A percentile compares a stretch with the other conserved stretches of the same genome.
phyloP scores from a whole-genome alignment of 2,888 invertebrate species.

The Spatulosminthurus flaviceps region DNA sequence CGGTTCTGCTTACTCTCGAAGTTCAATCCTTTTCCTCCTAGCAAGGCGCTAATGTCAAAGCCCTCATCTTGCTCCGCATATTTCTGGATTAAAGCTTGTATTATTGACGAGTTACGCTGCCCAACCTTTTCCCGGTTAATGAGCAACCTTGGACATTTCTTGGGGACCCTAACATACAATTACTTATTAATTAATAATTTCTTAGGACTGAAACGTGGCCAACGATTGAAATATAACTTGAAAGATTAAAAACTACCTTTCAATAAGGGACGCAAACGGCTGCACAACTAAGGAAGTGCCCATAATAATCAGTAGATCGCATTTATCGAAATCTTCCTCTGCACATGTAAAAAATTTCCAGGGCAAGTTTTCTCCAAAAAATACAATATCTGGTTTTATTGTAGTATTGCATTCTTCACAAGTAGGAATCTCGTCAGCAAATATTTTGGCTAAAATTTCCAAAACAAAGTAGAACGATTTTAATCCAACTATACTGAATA shows the following conservation, averaged over 20 bases:
- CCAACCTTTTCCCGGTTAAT: slow-evolving; percentile 85
- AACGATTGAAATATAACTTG: too few species aligned
- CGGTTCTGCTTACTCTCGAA: slow-evolving; percentile 75
- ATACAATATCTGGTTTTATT: slow-evolving; percentile 94
- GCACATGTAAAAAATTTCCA: slow-evolving; percentile 77
- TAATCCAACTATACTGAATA: too few species aligned
- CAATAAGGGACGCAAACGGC: slow-evolving; percentile 89
- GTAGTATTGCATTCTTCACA: slow-evolving; percentile 79
- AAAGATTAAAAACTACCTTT: slow-evolving; percentile 77
- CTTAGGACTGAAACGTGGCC: too few species aligned
- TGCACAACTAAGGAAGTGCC: slow-evolving; percentile 94
- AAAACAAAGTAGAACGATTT: too few species aligned
- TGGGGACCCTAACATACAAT: slow-evolving; percentile 70
- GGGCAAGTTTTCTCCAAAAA: slow-evolving; percentile 93
- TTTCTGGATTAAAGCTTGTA: slow-evolving; percentile 67
- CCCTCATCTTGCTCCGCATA: slow-evolving; percentile 56
- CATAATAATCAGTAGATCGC: slow-evolving; percentile 92
- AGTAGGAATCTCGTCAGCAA: slow-evolving; percentile 78
- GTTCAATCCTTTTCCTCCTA: slow-evolving; percentile 72
- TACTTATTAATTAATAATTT: not conserved
- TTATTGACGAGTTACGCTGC: slow-evolving; percentile 64
- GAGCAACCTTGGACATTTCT: slow-evolving; percentile 80
- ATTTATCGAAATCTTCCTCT: slow-evolving; percentile 79
- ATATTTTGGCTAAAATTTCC: slow-evolving; percentile 75
- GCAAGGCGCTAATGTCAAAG: slow-evolving; percentile 55